phyloP scores from a whole-genome alignment of 2,113 vertebrate species.

The Pitta sordida region DNA sequence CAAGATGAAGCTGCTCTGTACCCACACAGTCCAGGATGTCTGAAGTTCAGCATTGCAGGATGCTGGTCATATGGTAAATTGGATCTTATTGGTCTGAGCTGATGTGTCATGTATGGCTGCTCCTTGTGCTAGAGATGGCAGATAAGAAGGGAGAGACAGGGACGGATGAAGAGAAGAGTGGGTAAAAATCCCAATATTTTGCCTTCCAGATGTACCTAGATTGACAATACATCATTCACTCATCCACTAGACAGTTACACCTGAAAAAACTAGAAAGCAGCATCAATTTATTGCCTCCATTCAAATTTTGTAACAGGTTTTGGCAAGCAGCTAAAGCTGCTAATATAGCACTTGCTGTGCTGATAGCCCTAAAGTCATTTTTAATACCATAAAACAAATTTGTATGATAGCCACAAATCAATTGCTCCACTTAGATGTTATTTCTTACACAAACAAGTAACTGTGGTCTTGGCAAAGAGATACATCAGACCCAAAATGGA shows the following conservation, averaged over 20 bases:
- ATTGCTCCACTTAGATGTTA: constrained; percentile 26
- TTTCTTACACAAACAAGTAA: constrained; percentile 33
- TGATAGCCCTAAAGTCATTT: constrained; percentile 45
- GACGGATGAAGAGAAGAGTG: neutral
- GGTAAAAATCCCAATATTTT: neutral
- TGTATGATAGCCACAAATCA: constrained; percentile 41
- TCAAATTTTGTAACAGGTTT: constrained; percentile 16
- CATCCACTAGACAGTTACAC: neutral
- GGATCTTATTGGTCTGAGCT: neutral
- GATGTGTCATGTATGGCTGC: neutral
- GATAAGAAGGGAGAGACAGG: neutral
- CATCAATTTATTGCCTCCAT: constrained; percentile 36
- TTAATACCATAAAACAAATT: constrained; percentile 24
- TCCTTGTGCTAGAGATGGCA: neutral
- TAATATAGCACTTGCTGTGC: constrained; percentile 39
- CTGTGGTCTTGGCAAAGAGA: neutral
- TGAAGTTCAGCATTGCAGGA: neutral
- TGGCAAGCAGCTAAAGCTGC: constrained; percentile 30
- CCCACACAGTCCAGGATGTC: neutral
- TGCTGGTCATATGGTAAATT: neutral
- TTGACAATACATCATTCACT: neutral
- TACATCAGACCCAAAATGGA: neutral
- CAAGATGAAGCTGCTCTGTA: neutral
- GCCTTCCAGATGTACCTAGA: neutral
- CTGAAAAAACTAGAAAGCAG: neutral